Conservation (phyloP, 2,888 invertebrate genomes). For the Sycophila texana region DNA sequence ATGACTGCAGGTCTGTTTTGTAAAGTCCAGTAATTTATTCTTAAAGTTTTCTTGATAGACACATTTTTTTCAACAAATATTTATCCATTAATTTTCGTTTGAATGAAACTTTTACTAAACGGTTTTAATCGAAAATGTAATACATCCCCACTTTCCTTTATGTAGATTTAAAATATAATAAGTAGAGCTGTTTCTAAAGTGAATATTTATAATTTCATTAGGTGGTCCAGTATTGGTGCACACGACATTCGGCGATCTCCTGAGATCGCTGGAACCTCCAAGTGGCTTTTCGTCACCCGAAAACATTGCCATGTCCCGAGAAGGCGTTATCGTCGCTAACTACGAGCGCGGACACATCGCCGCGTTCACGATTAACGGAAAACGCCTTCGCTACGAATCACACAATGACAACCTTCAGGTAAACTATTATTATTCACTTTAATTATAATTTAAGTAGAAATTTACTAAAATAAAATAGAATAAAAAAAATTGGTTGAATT, state of each 20-base stretch:
- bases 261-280: conserved; percentile 92
- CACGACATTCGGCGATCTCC: conserved; percentile 97
- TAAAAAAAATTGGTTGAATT: background rate
- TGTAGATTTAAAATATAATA: background rate
- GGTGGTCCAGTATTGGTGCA: conserved; percentile 98
- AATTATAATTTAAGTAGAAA: background rate
- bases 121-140: too few species aligned
- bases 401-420: conserved; percentile 97
- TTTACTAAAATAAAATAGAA: background rate
- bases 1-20: too few species aligned
- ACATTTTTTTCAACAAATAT: too few species aligned
- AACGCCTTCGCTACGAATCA: conserved; percentile 90
- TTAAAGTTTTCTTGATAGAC: too few species aligned
- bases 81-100: background rate
- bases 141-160: background rate
- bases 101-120: too few species aligned
- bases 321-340: conserved; percentile 96
- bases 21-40: too few species aligned
- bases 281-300: conserved; percentile 86
- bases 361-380: conserved; percentile 96
- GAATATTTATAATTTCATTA: conserved; percentile 51
- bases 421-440: conserved; percentile 59
- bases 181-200: background rate
- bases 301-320: conserved; percentile 95
- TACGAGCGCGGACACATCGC: conserved; percentile 95